Conservation (phyloP, 1,140 invertebrate species). For the Neomicropteryx cornuta region DNA sequence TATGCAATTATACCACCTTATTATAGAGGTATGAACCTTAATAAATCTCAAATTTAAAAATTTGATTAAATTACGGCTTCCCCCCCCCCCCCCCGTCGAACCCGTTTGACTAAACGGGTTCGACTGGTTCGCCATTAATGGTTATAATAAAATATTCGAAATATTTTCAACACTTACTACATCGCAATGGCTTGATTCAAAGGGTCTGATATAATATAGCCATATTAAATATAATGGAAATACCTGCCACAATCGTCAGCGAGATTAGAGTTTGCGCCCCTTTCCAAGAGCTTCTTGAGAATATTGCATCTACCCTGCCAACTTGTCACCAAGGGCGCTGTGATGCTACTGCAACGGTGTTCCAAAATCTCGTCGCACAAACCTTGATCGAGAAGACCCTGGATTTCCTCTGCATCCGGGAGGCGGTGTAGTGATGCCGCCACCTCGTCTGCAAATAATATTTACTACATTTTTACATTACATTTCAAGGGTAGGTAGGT, state of each 20-base stretch:
- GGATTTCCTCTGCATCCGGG: slow-evolving; percentile 37
- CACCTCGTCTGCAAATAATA: slow-evolving; percentile 31
- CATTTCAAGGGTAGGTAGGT: no score
- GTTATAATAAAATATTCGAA: background rate
- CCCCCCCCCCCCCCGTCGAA: slow-evolving; percentile 18
- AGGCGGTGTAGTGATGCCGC: slow-evolving; percentile 31
- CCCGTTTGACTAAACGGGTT: slow-evolving; percentile 22
- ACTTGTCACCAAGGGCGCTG: slow-evolving; percentile 31
- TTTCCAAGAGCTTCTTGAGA: slow-evolving; percentile 28
- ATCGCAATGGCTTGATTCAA: background rate
- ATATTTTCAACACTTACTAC: background rate
- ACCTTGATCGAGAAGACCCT: slow-evolving; percentile 32
- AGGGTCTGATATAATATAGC: background rate
- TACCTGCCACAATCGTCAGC: slow-evolving; percentile 41
- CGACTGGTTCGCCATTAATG: slow-evolving; percentile 16
- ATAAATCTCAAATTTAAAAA: no score
- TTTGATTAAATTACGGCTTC: no score
- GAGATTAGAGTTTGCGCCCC: slow-evolving; percentile 28
- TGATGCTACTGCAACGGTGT: slow-evolving; percentile 18
- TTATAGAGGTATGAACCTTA: no score
- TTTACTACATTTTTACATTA: no score
- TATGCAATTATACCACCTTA: no score
- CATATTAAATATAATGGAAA: slow-evolving; percentile 8
- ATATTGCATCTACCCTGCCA: slow-evolving; percentile 38
- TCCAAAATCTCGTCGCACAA: slow-evolving; percentile 25